phyloP scores from a whole-genome alignment of 2,888 invertebrate genomes.

The Hirtodrosophila histrioides region DNA sequence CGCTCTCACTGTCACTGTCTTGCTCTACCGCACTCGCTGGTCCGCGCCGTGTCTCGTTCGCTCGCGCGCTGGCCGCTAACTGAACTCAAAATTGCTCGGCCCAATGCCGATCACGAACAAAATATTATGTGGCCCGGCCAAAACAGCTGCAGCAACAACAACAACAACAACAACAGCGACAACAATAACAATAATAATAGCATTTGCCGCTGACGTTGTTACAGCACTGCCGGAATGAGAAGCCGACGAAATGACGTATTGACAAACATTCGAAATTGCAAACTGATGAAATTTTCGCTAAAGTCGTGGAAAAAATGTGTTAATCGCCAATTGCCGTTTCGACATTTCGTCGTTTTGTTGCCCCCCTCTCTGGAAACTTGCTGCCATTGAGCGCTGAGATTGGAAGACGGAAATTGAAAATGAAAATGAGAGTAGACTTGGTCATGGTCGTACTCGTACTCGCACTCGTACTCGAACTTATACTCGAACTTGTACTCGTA shows the following conservation, averaged over 20 bases:
- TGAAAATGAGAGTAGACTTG: constrained; percentile 6
- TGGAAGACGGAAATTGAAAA: constrained; percentile 41
- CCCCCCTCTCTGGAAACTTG: constrained; percentile 7
- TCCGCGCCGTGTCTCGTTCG: constrained; percentile 59
- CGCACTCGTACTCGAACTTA: too few relatives aligned
- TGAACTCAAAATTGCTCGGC: constrained; percentile 61
- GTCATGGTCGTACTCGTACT: background rate
- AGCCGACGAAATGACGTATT: constrained; percentile 25
- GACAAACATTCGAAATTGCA: constrained; percentile 13
- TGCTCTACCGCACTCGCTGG: constrained; percentile 13
- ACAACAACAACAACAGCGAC: constrained; percentile 22
- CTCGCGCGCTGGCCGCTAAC: constrained; percentile 64
- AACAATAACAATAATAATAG: constrained; percentile 37
- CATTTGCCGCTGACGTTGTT: constrained; percentile 58
- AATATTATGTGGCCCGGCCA: constrained; percentile 45
- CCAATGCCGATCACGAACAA: constrained; percentile 69
- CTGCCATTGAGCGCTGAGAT: constrained; percentile 34
- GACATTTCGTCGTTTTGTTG: background rate
- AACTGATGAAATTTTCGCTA: constrained; percentile 25
- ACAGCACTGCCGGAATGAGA: constrained; percentile 33
- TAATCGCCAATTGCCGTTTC: constrained; percentile 34
- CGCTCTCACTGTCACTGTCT: constrained; percentile 28
- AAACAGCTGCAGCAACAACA: constrained; percentile 36
- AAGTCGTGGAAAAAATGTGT: constrained; percentile 40
- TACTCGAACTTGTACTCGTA: background rate